phyloP scores from a whole-genome alignment of 2,888 invertebrate species.

The Ommatoiulus sabulosus region DNA sequence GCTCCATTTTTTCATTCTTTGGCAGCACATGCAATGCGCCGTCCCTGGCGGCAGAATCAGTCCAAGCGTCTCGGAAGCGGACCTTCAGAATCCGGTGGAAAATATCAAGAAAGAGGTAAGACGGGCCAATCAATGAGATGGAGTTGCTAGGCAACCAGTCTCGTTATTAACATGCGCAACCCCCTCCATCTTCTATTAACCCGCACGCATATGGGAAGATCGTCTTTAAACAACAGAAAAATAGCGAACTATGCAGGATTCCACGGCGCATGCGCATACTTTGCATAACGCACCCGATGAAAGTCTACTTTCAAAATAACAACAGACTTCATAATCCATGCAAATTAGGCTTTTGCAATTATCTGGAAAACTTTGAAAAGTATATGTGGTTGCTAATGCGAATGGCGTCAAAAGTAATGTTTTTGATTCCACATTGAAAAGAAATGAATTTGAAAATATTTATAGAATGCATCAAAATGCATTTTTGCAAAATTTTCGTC shows the following conservation, averaged over 20 bases:
- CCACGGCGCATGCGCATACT: background rate
- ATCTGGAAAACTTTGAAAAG: too few relatives aligned
- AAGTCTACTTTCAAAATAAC: background rate
- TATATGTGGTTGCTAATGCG: too few relatives aligned
- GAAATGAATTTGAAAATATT: too few relatives aligned
- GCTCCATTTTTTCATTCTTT: background rate
- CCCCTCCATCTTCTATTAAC: slow-evolving; percentile 49
- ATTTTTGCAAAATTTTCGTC: too few relatives aligned
- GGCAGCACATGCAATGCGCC: slow-evolving; percentile 68
- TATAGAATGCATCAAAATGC: too few relatives aligned
- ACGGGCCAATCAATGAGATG: slow-evolving; percentile 28
- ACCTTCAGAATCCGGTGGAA: slow-evolving; percentile 67
- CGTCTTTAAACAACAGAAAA: background rate
- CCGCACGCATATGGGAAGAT: slow-evolving; percentile 3
- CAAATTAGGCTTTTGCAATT: too few relatives aligned
- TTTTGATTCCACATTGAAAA: too few relatives aligned
- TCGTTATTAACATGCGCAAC: slow-evolving; percentile 33
- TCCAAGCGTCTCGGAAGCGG: slow-evolving; percentile 72
- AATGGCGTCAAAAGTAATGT: too few relatives aligned
- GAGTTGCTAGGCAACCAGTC: slow-evolving; percentile 23
- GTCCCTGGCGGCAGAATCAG: slow-evolving; percentile 72
- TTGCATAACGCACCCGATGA: background rate
- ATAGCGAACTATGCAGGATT: background rate
- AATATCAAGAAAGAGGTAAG: slow-evolving; percentile 74
- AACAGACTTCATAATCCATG: too few relatives aligned